phyloP scores from a whole-genome alignment of 2,888 invertebrate species.

The Crocallis elinguaria region DNA sequence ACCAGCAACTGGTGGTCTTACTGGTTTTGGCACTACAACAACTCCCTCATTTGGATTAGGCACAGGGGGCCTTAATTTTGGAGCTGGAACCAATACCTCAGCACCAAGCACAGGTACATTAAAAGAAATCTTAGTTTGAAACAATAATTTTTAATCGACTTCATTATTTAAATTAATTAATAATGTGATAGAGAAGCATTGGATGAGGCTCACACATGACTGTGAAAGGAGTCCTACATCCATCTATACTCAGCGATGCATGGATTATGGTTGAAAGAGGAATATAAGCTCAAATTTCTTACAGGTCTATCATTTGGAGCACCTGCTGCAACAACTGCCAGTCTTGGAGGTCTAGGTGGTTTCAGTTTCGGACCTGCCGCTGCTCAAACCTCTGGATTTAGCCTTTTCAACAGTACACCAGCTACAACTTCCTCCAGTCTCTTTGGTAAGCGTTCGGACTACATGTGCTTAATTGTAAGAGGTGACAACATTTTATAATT shows the following conservation, averaged over 20 bases:
- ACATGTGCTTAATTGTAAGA: too few relatives aligned
- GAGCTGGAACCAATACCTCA: constrained; percentile 56
- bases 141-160: too few relatives aligned
- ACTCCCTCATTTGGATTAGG: constrained; percentile 57
- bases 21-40: constrained; percentile 53
- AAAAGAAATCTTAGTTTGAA: neutral
- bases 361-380: constrained; percentile 62
- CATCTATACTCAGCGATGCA: too few relatives aligned
- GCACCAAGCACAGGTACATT: constrained; percentile 53
- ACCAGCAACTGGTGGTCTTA: constrained; percentile 28
- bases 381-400: constrained; percentile 48
- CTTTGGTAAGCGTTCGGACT: constrained; percentile 67
- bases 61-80: constrained; percentile 68
- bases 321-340: constrained; percentile 56
- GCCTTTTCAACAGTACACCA: constrained; percentile 54
- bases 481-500: too few relatives aligned
- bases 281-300: neutral
- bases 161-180: too few relatives aligned
- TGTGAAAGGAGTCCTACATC: too few relatives aligned
- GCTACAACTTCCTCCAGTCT: constrained; percentile 59
- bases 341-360: constrained; percentile 67
- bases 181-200: too few relatives aligned
- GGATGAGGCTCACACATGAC: too few relatives aligned
- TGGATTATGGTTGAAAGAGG: too few relatives aligned
- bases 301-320: constrained; percentile 53